These are phyloP conservation scores for Helogale parvula DNA, from an alignment of 2,113 vertebrate species.

Conservation along the genomic window DNA sequence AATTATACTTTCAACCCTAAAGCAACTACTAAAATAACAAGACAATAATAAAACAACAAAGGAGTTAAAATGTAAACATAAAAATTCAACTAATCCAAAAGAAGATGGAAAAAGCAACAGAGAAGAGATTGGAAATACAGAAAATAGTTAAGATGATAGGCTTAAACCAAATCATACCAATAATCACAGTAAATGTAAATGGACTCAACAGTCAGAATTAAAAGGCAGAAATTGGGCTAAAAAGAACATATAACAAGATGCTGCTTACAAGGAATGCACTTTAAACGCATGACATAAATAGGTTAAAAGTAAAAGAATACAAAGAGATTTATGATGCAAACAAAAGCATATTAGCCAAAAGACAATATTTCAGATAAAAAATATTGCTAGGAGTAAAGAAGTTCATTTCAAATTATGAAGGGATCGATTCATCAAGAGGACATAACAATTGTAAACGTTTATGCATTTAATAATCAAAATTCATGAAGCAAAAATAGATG, in stretches of 20 bases:
- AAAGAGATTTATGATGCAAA: background rate
- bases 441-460: background rate
- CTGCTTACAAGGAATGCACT: background rate
- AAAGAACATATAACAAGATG: background rate
- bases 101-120: background rate
- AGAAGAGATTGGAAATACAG: background rate
- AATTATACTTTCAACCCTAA: background rate
- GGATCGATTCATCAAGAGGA: background rate
- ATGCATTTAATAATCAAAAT: background rate
- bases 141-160: background rate
- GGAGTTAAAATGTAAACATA: background rate
- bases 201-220: background rate
- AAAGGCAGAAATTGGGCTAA: background rate
- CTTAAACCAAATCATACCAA: background rate
- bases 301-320: background rate
- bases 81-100: background rate
- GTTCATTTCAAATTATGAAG: background rate
- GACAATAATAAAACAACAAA: background rate
- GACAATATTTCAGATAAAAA: constrained; percentile 20
- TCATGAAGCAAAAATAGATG: background rate
- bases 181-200: background rate
- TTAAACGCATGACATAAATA: background rate
- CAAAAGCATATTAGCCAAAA: background rate
- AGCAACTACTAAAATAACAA: background rate
- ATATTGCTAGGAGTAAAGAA: background rate